These are phyloP conservation scores for Sinohyriopsis cumingii DNA, from an alignment of 2,888 invertebrate species.

Conservation along the genomic window DNA sequence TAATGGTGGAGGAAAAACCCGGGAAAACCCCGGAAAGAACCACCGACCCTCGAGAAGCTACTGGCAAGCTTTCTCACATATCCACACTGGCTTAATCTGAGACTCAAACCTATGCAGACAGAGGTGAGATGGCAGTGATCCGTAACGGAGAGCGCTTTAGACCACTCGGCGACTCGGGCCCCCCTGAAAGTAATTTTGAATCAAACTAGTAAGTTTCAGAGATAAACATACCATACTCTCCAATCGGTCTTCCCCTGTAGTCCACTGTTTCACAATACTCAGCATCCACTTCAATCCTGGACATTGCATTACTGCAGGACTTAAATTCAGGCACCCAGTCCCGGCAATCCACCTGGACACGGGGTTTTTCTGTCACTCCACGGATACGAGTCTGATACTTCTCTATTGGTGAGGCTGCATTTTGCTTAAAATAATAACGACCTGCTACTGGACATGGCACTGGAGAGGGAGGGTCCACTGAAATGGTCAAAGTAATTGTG, in stretches of 20 bases:
- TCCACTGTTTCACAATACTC: constrained; percentile 98
- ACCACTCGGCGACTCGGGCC: too few species aligned
- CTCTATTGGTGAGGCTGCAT: constrained; percentile 71
- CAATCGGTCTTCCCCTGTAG: constrained; percentile 91
- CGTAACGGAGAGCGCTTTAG: too few species aligned
- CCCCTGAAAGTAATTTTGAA: too few species aligned
- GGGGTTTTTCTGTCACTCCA: constrained; percentile 93
- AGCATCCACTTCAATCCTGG: constrained; percentile 94
- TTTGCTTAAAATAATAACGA: constrained; percentile 93
- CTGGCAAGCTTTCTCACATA: too few species aligned
- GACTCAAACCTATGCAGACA: too few species aligned
- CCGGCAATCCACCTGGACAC: constrained; percentile 93
- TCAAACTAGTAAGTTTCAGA: too few species aligned
- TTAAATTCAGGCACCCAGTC: constrained; percentile 95
- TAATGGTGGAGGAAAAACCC: too few species aligned
- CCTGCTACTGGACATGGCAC: constrained; percentile 97
- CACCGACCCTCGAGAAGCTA: too few species aligned
- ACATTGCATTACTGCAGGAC: constrained; percentile 91
- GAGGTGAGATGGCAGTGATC: too few species aligned
- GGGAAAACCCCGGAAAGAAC: too few species aligned
- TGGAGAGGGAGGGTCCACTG: constrained; percentile 81
- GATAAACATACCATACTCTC: constrained; percentile 79
- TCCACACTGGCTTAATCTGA: too few species aligned
- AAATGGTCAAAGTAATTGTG: constrained; percentile 6
- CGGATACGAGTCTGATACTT: constrained; percentile 92